These are phyloP conservation scores for Bhutanitis thaidina DNA, from an alignment of 2,888 invertebrate genomes.

Conservation along the genomic window DNA sequence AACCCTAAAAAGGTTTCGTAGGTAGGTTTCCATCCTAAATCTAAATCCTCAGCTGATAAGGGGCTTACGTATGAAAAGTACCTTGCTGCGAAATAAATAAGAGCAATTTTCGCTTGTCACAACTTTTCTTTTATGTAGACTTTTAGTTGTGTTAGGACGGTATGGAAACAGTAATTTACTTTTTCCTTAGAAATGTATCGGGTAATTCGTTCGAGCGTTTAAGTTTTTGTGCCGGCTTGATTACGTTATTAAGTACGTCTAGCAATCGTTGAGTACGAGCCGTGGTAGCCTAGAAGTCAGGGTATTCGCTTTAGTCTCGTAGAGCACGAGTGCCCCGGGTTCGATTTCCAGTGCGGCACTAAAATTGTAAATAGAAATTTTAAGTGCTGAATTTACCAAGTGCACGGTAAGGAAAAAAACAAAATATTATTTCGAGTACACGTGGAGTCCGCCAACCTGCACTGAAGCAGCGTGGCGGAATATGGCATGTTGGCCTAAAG, in stretches of 20 bases:
- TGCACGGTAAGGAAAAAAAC: no score
- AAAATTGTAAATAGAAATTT: no score
- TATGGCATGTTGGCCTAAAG: no score
- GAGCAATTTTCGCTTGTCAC: constrained; percentile 10
- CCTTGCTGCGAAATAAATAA: constrained; percentile 5
- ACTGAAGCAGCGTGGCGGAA: no score
- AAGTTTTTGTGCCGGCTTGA: constrained; percentile 3
- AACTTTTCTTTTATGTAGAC: not conserved
- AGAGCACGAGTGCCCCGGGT: no score
- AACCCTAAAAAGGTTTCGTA: constrained; percentile 26
- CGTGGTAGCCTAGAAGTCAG: no score
- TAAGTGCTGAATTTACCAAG: no score
- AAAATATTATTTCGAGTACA: no score
- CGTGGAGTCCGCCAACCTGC: no score
- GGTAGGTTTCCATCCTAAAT: constrained; percentile 22
- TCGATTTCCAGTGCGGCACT: no score
- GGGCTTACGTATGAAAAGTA: constrained; percentile 5
- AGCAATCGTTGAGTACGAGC: not conserved
- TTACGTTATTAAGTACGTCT: not conserved
- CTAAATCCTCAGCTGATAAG: constrained; percentile 11
- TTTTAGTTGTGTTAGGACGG: constrained; percentile 11
- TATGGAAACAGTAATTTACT: constrained; percentile 13
- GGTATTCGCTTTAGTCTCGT: no score
- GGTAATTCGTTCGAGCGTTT: constrained; percentile 9
- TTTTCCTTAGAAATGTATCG: constrained; percentile 15